Evolutionary conservation across 2,113 vertebrate genomes (phyloP).

Genomic region (Ranitomeya imitator): DNA sequence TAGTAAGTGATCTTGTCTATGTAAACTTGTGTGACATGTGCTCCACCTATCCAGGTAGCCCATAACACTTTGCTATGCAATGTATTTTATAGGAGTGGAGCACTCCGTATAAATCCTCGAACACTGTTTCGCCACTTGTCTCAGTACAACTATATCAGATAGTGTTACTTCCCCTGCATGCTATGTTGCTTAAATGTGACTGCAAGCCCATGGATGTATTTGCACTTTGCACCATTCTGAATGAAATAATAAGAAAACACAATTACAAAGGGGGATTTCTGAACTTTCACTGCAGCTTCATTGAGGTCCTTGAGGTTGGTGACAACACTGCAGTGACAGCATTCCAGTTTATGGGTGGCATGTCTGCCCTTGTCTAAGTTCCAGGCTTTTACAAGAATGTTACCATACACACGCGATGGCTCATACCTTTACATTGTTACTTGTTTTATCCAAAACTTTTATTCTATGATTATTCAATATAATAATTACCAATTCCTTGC

Average conservation of each 20-base stretch:
- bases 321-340: not conserved
- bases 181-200: not conserved
- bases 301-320: not conserved
- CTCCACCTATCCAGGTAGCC: conserved; percentile 13
- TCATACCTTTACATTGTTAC: conserved; percentile 1
- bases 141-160: not conserved
- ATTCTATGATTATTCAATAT: conserved; percentile 7
- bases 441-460: not conserved
- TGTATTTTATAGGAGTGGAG: not conserved
- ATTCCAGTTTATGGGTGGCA: not conserved
- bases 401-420: not conserved
- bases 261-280: not conserved
- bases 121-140: not conserved
- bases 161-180: not conserved
- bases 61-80: conserved; percentile 19
- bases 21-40: not conserved
- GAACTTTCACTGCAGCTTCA: not conserved
- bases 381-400: conserved; percentile 8
- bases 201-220: not conserved
- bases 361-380: not conserved
- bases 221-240: not conserved
- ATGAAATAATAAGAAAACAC: not conserved
- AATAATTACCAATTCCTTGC: conserved; percentile 11
- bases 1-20: not conserved
- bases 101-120: not conserved